Conservation (phyloP, 2,113 vertebrate genomes). For the Xiphorhynchus elegans region DNA sequence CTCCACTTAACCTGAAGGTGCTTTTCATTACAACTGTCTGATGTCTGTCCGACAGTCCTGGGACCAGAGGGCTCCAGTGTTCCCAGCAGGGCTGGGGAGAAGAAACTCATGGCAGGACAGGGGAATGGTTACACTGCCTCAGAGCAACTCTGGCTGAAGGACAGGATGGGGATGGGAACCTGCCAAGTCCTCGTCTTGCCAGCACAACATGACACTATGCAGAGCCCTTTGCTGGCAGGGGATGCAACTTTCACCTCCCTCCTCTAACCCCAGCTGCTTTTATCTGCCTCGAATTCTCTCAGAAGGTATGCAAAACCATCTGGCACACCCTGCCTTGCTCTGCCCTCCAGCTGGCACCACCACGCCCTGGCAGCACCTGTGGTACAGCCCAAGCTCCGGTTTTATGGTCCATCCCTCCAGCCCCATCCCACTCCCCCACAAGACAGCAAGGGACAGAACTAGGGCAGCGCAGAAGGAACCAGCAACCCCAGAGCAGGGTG, state of each 20-base stretch:
- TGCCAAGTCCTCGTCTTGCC: neutral
- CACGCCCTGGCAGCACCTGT: neutral
- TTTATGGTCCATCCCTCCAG: neutral
- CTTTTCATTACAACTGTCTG: neutral
- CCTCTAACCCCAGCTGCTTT: neutral
- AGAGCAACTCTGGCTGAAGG: neutral
- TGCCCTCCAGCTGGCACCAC: neutral
- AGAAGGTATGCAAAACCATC: neutral
- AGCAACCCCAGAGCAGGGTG: neutral
- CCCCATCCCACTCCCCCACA: neutral
- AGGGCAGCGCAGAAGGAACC: neutral
- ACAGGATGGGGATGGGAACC: neutral
- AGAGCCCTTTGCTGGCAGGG: neutral
- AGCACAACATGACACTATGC: neutral
- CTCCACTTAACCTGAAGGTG: neutral
- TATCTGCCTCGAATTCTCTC: neutral
- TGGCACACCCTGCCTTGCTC: neutral
- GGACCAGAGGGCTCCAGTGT: neutral
- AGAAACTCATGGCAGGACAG: neutral
- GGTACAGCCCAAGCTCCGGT: neutral
- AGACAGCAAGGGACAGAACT: neutral
- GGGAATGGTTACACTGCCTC: accelerated
- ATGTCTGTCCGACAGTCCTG: neutral
- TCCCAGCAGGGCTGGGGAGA: neutral
- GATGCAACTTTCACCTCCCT: neutral